Base-by-base conservation (phyloP, 2,113 vertebrate species). In the Albula glossodonta region DNA sequence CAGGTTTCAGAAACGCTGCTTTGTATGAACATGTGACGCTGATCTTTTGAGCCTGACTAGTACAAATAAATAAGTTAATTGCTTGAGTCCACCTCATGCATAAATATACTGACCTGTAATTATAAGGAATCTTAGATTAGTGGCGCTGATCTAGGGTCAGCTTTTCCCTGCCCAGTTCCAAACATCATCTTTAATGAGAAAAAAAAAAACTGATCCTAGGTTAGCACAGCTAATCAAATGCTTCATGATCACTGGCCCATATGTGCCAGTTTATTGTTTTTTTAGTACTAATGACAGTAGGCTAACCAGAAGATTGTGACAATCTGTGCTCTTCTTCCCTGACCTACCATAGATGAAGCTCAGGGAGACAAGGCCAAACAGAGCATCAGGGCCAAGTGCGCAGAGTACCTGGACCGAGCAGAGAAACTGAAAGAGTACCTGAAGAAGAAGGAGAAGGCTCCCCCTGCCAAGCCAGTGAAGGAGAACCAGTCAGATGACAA, bases 381-480 rank as follows among this genome's bases (percentile, higher is more conserved):
- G 5, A 99, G 97, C 90, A 99, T 99, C 90, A 94, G 98, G 89
- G 90, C 48, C 1, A 99, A 99, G 89, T 99, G 98, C 91, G 92
- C 93, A 0, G 97, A 99, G 83, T 99, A 99, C 89, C 91, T 99
- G 93, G 98, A 99, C 89, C 96, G 98, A 94, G 98, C 98, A 57
- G 98, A 99, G 92, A 97, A 97, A 88, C 92, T 99, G 84, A 99
- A 99, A 87, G 97, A 98, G 31, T 96, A 98, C 91, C 93, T 99
- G 89, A 98, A 99, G 92, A 99, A 97, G 89, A 98, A 90, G 88
- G 97, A 97, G 87, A 99, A 96, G 60, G 92, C 93, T 53, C 95
- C 94, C 7, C 95, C 96, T 77, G 88, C 93, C 6, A 99, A 99
- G 90, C 98, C 97, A 22, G 96, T 99, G 78, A 99, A 98, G 93